Evolutionary conservation across 2,797 vertebrate genomes (phyloP), one percentile per base, ranked within the genome.

Genomic region (Serranus cabrilla): DNA sequence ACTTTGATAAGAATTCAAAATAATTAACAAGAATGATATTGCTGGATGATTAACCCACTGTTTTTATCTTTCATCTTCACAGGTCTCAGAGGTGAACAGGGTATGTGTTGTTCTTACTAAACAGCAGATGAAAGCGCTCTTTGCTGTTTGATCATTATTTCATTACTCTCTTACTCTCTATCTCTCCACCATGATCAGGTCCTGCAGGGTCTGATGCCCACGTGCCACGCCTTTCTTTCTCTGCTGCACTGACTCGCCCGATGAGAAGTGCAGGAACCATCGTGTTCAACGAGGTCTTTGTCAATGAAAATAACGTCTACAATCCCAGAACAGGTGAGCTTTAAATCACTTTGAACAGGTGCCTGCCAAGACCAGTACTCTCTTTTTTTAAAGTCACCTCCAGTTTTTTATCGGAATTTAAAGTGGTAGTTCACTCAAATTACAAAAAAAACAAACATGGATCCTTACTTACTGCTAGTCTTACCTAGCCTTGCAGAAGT

Each of bases 231-330:
- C 84, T 98, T 5, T 96, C 97, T 11, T 99, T 99, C 93, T 97
- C 97, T 0, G 97, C 97, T 0, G 95, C 96, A 0, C 92, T 99
- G 80, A 97, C 97, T 56, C 90, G 91, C 11, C 95, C 93, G 1
- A 93, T 95, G 83, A 69, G 88, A 7, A 91, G 85, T 40, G 76
- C 95, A 0, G 98, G 97, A 77, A 99, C 98, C n/a, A 95, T 99
- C 18, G 76, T 94, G 71, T 99, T 99, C 46, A 95, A 98, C 66
- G 90, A 95, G 54, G 85, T 97, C 31, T 94, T 99, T 72, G 94
- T 97, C 82, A 99, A 99, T 16, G 97, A 99, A 18, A 92, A 96
- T 0, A 76, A 90, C 0, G 92, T 85, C 84, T 99, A 99, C 13
- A 81, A 97, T 43, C 93, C 96, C 2, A 84, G 72, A 71, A 96